A percentile compares a stretch with the other conserved stretches of the same genome.
These are phyloP conservation scores for Bombus picipes DNA, from an alignment of 1,140 invertebrate species.

Conservation along the genomic window DNA sequence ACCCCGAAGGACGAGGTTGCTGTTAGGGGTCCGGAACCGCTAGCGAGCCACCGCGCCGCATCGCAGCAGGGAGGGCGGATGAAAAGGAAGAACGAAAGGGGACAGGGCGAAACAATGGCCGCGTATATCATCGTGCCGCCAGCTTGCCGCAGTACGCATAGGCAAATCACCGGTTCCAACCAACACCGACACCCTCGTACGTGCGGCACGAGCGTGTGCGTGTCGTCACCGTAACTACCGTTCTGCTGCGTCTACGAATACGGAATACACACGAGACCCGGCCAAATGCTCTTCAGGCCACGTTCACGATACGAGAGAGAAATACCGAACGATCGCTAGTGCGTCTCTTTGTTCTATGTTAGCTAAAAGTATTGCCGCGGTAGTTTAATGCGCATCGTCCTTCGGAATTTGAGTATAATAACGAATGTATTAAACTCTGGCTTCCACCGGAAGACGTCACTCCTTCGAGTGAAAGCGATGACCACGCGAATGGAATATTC, in stretches of 20 bases:
- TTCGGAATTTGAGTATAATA: conserved; percentile 74
- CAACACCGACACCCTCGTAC: conserved; percentile 60
- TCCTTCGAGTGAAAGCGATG: neutral
- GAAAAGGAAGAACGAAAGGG: conserved; percentile 63
- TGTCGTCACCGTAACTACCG: conserved; percentile 39
- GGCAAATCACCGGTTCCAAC: conserved; percentile 78
- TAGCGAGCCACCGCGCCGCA: conserved; percentile 8
- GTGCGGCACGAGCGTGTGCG: conserved; percentile 36
- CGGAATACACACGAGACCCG: neutral
- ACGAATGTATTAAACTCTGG: conserved; percentile 62
- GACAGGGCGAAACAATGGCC: conserved; percentile 78
- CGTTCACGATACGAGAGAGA: neutral
- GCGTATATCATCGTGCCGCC: conserved; percentile 81
- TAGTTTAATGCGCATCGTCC: conserved; percentile 65
- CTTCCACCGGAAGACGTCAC: neutral
- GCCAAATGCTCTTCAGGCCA: neutral
- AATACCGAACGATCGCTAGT: neutral
- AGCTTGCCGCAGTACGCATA: conserved; percentile 78
- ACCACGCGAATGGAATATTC: neutral
- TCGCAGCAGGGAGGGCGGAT: neutral
- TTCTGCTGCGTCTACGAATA: conserved; percentile 23
- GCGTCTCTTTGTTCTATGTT: conserved; percentile 76
- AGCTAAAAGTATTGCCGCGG: conserved; percentile 17
- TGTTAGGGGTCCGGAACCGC: conserved; percentile 36
- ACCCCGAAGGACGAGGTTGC: conserved; percentile 26